Evolutionary conservation across 2,113 vertebrate genomes (phyloP), one percentile per base, ranked within the genome.

Genomic region (Boulengeromyrus knoepffleri): DNA sequence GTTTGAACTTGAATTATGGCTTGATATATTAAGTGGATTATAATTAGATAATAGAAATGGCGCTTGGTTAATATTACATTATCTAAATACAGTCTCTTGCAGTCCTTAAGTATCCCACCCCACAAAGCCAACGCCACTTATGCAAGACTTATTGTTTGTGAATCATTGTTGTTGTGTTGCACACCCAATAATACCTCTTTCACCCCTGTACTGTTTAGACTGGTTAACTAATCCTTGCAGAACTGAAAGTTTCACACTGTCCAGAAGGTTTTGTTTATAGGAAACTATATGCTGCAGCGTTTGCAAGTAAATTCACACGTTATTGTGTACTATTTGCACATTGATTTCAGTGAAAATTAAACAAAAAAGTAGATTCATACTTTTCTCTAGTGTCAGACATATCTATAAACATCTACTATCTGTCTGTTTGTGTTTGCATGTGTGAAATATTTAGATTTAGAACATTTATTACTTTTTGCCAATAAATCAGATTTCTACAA

Each of bases 401-500:
- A 50, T 77, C 62, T 50, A 12, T 74, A 88, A 88, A 70, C 62
- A 50, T 49, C 46, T 46, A 31, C 46, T 49, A 13, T 86, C 36
- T 19, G 36, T 77, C 46, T 47, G 15, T 86, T 80, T 42, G 17
- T 19, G 31, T 77, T 77, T 77, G 70, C 70, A 77, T 19, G 10
- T 86, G 84, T 86, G 84, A 80, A 80, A 80, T 80, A 80, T 80
- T 80, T 42, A 39, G 36, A 80, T 39, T 80, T 42, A 39, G 74
- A 42, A 39, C 62, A 17, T 58, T 46, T 42, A 27, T 74, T 52
- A n/a, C 46, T 36, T 90, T 46, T 66, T 58, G 15, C 12, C 24
- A 49, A 47, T 88, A n/a, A 47, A 80, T 19, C 87, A 31, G 80
- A 52, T 66, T 36, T 90, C 77, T 45, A 50, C 88, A 88, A 88